Base-by-base conservation (phyloP, 2,888 invertebrate genomes). In the Hypselothyrea guttata region DNA sequence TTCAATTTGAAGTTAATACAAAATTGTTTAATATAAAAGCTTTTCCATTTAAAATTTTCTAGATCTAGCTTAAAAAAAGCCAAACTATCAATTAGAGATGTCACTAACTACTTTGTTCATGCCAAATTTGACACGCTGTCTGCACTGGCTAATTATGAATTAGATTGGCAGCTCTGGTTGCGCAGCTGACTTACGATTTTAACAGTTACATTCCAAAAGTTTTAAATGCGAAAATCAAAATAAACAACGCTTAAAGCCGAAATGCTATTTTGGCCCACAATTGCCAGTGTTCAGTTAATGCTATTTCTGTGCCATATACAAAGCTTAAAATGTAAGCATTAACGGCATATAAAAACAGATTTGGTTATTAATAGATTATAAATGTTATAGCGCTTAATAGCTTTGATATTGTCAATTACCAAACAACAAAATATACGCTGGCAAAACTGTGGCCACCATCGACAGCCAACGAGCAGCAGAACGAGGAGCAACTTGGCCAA, bases 341-440 rank as follows among this genome's bases (percentile, higher is more conserved):
- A 0, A 16, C 4, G 1, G 9, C 3, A 16, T 4, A 8, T 22
- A 8, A 13, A 7, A 7, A 18, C 16, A 9, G n/a, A 12, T 1
- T 18, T 9, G 15, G 8, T 2, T 2, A 4, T 9, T 30, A 9
- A 5, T 7, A 27, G 3, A 3, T 40, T 13, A n/a, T 11, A 9
- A 1, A 35, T n/a, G 5, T 47, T 42, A 41, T 51, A 69, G 75
- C 72, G 9, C 46, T 63, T 7, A 54, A 61, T 51, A 38, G 66
- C 11, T 42, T 78, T 30, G 73, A 63, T 9, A 63, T 78, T 16
- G 40, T 73, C 13, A 79, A 73, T 44, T 79, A 79, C 33, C 78
- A 82, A 53, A 78, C 75, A 33, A 79, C 75, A 5, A 78, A 78
- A 33, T 77, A 69, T 28, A 71, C 74, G 4, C 41, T 63, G 4